Evolutionary conservation across 1,140 invertebrate species (phyloP).

Genomic region (Drosophila littoralis): DNA sequence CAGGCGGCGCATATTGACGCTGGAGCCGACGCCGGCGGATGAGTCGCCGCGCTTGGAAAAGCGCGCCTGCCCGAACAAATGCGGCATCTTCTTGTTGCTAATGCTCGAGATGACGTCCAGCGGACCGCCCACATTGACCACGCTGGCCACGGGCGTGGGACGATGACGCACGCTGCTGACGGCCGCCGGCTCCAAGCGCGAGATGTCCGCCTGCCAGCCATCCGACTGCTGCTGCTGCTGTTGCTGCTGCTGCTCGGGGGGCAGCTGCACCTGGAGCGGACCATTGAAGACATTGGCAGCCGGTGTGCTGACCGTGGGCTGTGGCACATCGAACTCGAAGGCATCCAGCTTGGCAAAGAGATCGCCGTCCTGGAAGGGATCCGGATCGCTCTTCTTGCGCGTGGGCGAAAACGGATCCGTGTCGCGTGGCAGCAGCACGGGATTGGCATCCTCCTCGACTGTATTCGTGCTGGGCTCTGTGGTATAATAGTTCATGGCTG

Average conservation of each 20-base stretch:
- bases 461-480: constrained; percentile 54
- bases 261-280: constrained; percentile 67
- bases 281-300: constrained; percentile 57
- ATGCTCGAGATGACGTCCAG: constrained; percentile 83
- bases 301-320: neutral
- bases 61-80: constrained; percentile 78
- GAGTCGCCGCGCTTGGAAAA: constrained; percentile 74
- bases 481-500: constrained; percentile 77
- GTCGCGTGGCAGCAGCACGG: constrained; percentile 78
- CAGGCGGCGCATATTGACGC: constrained; percentile 82
- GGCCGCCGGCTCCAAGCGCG: constrained; percentile 31
- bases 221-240: constrained; percentile 14
- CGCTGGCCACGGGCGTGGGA: constrained; percentile 47
- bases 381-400: constrained; percentile 86
- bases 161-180: constrained; percentile 53
- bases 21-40: constrained; percentile 66
- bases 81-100: constrained; percentile 82
- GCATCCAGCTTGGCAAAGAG: constrained; percentile 87
- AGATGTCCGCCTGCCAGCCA: constrained; percentile 37
- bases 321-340: constrained; percentile 86
- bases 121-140: constrained; percentile 40
- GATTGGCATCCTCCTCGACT: constrained; percentile 59
- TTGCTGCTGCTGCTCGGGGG: constrained; percentile 48
- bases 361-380: constrained; percentile 89
- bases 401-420: constrained; percentile 84